Evolutionary conservation across 2,797 vertebrate genomes (phyloP), one percentile per base, ranked within the genome.

Genomic region (Calcarius lapponicus): DNA sequence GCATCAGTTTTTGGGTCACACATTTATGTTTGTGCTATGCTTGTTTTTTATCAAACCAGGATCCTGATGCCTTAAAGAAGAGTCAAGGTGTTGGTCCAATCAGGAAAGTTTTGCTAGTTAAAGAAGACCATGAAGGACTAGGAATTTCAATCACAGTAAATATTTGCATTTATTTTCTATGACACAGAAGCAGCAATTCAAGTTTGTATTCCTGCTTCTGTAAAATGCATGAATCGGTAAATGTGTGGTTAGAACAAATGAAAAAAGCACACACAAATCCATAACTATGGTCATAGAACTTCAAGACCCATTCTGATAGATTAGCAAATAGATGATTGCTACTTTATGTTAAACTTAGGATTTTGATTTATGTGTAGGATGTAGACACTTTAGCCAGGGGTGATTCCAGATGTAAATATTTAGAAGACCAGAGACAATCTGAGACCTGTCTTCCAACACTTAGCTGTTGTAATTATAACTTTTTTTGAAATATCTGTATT

Each of bases 81-180:
- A 99, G 98, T 86, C 99, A 99, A 96, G 99, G 99, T 47, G 99
- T 99, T 26, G 99, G 99, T 64, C 99, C 99, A 11, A 99, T 99
- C 95, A 98, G 99, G 86, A 99, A 99, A 98, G 99, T 99, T 92
- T 97, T 99, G 50, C 97, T 99, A 28, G 97, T 99, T 88, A 99
- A 99, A 97, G 99, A 99, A 96, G 99, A 99, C 71, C 99, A 99
- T 6, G 99, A 99, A 98, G 99, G 99, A 43, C 98, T 99, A 61
- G 99, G 99, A 87, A 99, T 99, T 97, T 99, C 99, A 71, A 99
- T 99, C 89, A 99, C 99, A 61, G 99, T 99, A 98, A 98, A 69
- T 96, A 94, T 58, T 97, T 88, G 16, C 29, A 13, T 89, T 92
- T 93, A 17, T 96, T 91, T 95, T 88, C 60, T 13, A 11, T 74